Conservation (phyloP, 2,113 vertebrate species). For the Pungitius pungitius region DNA sequence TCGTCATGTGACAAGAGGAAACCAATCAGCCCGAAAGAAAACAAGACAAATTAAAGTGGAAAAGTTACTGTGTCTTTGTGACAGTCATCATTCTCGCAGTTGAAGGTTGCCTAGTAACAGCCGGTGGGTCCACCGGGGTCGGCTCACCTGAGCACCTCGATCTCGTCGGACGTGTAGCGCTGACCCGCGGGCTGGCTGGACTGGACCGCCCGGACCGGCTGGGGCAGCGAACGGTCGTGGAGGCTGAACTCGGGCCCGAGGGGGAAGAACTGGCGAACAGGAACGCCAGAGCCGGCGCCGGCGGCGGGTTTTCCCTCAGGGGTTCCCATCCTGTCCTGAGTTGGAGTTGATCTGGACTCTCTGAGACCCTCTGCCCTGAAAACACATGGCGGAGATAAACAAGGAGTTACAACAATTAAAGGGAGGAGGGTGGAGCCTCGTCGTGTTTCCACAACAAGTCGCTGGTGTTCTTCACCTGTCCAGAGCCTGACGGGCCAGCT, state of each 20-base stretch:
- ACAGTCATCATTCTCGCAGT: too few relatives aligned
- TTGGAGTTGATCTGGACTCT: slow-evolving; percentile 81
- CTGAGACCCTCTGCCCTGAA: slow-evolving; percentile 95
- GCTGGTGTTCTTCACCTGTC: slow-evolving; percentile 83
- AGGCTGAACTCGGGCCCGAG: slow-evolving; percentile 90
- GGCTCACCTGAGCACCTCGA: slow-evolving; percentile 93
- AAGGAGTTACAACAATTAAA: background rate
- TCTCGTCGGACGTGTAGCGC: slow-evolving; percentile 93
- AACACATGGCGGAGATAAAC: background rate
- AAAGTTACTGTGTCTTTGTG: too few relatives aligned
- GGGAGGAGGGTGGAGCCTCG: background rate
- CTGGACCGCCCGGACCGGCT: slow-evolving; percentile 85
- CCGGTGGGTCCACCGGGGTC: too few relatives aligned
- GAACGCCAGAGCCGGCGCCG: slow-evolving; percentile 50
- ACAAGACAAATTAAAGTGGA: too few relatives aligned
- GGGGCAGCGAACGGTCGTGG: slow-evolving; percentile 87
- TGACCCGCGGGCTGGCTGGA: slow-evolving; percentile 90
- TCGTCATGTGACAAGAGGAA: too few relatives aligned
- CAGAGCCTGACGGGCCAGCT: slow-evolving; percentile 94
- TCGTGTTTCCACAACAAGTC: background rate
- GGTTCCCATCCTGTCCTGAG: slow-evolving; percentile 80
- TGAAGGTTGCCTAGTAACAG: too few relatives aligned
- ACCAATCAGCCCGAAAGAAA: too few relatives aligned
- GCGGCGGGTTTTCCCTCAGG: slow-evolving; percentile 74
- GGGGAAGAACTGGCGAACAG: slow-evolving; percentile 87